Base-by-base conservation (phyloP, 2,797 vertebrate species). In the Helostoma temminkii region DNA sequence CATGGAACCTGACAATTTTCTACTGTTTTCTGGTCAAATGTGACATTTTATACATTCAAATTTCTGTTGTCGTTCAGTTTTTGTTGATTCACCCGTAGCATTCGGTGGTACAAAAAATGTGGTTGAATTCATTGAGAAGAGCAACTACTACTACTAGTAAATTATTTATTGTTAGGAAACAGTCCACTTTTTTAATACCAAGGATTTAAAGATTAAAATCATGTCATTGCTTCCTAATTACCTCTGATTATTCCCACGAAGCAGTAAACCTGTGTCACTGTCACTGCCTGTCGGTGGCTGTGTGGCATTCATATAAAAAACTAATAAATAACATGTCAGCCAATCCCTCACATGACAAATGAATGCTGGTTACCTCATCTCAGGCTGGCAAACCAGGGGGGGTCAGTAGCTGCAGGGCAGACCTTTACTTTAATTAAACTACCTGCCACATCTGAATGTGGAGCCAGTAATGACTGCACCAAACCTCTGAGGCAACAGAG, bases 371-470 rank as follows among this genome's bases (percentile, higher is more conserved):
- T 82, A 70, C 76, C 50, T 80, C 12, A 4, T 55, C 79, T 69
- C 24, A 57, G 79, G 59, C 81, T 76, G 62, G 70, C 41, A 54
- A 81, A 50, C 49, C 80, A 80, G 5, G 37, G 75, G 82, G 76
- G 61, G 67, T 80, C 78, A 81, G 72, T 80, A 52, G 82, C 86
- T 88, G 76, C 75, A 59, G 80, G 89, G 83, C 79, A 75, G 63
- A 88, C 62, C 72, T 89, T 77, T 82, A 19, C 67, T 85, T 88
- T 89, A 86, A 91, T 91, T 89, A 90, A 85, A 81, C 53, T 77
- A 83, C 59, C 74, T 74, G 83, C 66, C 88, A 86, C 36, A 2
- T 37, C 74, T 67, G 39, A 80, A 73, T 67, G 26, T 53, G 58
- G 46, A 71, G 30, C 50, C 61, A 10, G 48, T 60, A 71, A 82